Evolutionary conservation across 1,140 invertebrate species (phyloP), one percentile per base, ranked within the genome.

Genomic region (Brachionus paranguensis): DNA sequence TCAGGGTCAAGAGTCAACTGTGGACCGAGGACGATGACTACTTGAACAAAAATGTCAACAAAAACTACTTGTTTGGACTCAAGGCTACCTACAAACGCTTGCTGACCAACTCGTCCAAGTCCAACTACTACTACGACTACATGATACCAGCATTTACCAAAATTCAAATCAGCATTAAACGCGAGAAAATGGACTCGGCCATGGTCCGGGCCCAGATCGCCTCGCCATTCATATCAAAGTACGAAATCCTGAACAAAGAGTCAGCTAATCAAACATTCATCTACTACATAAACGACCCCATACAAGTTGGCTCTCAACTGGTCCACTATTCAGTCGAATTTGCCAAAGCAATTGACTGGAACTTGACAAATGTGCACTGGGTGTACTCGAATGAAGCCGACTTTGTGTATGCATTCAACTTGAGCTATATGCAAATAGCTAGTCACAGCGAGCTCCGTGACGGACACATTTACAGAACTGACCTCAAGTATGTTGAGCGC

Each of bases 81-180:
- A 81, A 81, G 24, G 78, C 78, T 11, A 81, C 78, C 45, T 81
- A 81, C 17, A 68, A 65, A 11, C 50, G 64, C 14, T 29, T 81
- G 5, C 27, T 50, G 5, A 20, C 47, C 24, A 76, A 47, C 11
- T 12, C 47, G 27, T 64, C 50, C n/a, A 45, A 60, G 27, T 37
- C 17, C 17, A 68, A 68, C 24, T 64, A 68, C 27, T 81, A 81
- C 41, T 41, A 81, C 37, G 78, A 81, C 60, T 81, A 81, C 53
- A 81, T 81, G 78, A 81, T 81, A 43, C 78, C 78, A 11, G 78
- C 78, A 20, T 81, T 81, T 64, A 47, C 78, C 37, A 60, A 68
- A 43, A 47, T 81, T 20, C 78, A 81, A 12, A 64, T 81, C 10
- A 64, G 12, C 20, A 17, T 81, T 1, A 24, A 55, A 6, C n/a